Evolutionary conservation across 2,797 vertebrate genomes (phyloP), one percentile per base, ranked within the genome.

Genomic region (Poecilia picta): DNA sequence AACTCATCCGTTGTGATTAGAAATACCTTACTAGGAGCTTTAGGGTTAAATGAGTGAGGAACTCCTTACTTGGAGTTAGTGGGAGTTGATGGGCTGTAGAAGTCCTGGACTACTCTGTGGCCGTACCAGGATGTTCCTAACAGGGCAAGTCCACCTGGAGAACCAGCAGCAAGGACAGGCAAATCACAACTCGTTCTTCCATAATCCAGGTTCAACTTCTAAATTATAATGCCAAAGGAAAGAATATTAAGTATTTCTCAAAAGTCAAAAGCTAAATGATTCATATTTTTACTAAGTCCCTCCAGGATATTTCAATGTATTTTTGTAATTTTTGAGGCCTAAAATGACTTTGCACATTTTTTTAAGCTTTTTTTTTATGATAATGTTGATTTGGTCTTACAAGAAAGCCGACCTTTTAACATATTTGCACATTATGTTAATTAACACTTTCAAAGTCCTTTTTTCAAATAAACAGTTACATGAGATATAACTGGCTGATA

Each of bases 111-210:
- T 80, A 96, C 95, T 68, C 89, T 93, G 81, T 94, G 73, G 10
- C 93, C 96, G 0, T 94, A 96, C 95, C 95, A 96, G 45, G 92
- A 94, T 0, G 94, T 95, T 82, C 94, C 96, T 43, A 90, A 85
- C 64, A 96, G 88, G 73, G 91, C 90, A 7, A 85, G 82, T 68
- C 95, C 25, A 78, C 95, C 95, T 96, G 86, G 31, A 74, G 66
- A 71, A 77, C 8, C 76, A 83, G 0, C 8, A 79, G 8, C n/a
- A 8, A 78, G 15, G 36, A 72, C 59, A 57, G 72, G 2, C 2
- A 0, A 13, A 31, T 7, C 2, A 62, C 12, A 28, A 16, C 0
- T 15, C 72, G 31, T 31, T 10, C 15, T 68, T 74, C n/a, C 0
- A 33, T 39, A 47, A n/a, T 0, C 33, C 39, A 33, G n/a, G 47